Base-by-base conservation (phyloP, 2,888 invertebrate genomes). In the Anaspis maculata region DNA sequence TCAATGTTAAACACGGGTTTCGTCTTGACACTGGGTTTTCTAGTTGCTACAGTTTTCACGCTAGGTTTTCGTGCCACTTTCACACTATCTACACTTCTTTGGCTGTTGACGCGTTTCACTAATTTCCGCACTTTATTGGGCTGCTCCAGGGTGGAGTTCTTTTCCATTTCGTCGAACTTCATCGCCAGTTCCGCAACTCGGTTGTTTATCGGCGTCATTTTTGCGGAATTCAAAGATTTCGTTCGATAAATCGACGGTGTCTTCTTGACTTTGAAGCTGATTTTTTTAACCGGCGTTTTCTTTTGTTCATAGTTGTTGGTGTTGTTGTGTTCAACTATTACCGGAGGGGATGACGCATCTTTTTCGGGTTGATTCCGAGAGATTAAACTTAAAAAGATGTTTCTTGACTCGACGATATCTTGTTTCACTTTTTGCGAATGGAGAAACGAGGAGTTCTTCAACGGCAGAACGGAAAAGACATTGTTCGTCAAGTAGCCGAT, bases 161-260 rank as follows among this genome's bases (percentile, higher is more conserved):
- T 45, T 67, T 64, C 45, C 30, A 79, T 67, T 55, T 77, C 74
- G 54, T 83, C 81, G 51, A 80, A 83, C 53, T 80, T 80, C 43
- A 75, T 74, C 1, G 82, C 77, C 36, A 83, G 59, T 55, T 77
- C 75, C 27, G 80, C 76, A 19, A 83, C 83, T 58, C 74, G 73
- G 48, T 67, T 62, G 41, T 72, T 64, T 3, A 70, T 69, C 56
- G 72, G 64, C n/a, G n/a, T n/a, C 19, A 69, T 68, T 51, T 67
- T 70, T 6, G 19, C 23, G 14, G 68, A 58, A 16, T 60, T 59
- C 19, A n/a, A n/a, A n/a, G n/a, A n/a, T 66, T 70, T 64, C 46
- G 70, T 64, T 28, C 72, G 62, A 15, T 67, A 65, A 13, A 66
- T 49, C 9, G 70, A 64, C 3, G 70, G 64, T 6, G 56, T 52